Percentiles rank a stretch among this genome's conserved stretches.
Conservation (phyloP, 2,113 vertebrate species). For the Nansenia antarctica region DNA sequence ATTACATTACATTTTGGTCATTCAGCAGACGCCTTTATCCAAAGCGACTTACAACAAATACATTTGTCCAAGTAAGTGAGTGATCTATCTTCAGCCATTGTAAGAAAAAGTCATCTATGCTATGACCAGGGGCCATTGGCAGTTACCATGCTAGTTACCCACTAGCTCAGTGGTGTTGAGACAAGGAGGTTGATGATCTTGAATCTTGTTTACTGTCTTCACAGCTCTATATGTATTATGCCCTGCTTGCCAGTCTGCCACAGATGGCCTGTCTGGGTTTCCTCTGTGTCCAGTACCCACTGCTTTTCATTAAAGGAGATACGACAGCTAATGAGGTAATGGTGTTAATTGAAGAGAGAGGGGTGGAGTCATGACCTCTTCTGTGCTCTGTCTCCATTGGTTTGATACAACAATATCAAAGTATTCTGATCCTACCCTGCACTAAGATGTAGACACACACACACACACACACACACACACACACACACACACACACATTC, state of each 20-base stretch:
- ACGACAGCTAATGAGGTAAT: conserved; percentile 57
- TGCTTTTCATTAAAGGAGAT: conserved; percentile 72
- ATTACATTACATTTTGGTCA: too few species aligned
- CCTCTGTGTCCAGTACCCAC: conserved; percentile 83
- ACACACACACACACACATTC: conserved; percentile 30
- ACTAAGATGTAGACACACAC: too few species aligned
- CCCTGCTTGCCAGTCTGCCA: conserved; percentile 81
- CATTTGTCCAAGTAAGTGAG: too few species aligned
- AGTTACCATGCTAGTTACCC: too few species aligned
- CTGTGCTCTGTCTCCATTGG: neutral
- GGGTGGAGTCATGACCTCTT: neutral
- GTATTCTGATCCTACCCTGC: neutral
- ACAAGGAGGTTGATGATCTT: neutral
- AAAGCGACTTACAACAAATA: too few species aligned
- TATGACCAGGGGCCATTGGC: too few species aligned
- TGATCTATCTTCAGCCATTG: too few species aligned
- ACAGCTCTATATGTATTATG: conserved; percentile 86
- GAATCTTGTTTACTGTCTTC: neutral
- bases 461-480: too few species aligned
- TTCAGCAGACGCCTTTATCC: too few species aligned
- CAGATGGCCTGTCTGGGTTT: conserved; percentile 79
- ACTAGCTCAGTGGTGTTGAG: too few species aligned
- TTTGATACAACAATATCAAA: neutral
- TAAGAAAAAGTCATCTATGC: too few species aligned
- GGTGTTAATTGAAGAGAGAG: neutral